phyloP scores from a whole-genome alignment of 2,113 vertebrate species.

The Amia ocellicauda region DNA sequence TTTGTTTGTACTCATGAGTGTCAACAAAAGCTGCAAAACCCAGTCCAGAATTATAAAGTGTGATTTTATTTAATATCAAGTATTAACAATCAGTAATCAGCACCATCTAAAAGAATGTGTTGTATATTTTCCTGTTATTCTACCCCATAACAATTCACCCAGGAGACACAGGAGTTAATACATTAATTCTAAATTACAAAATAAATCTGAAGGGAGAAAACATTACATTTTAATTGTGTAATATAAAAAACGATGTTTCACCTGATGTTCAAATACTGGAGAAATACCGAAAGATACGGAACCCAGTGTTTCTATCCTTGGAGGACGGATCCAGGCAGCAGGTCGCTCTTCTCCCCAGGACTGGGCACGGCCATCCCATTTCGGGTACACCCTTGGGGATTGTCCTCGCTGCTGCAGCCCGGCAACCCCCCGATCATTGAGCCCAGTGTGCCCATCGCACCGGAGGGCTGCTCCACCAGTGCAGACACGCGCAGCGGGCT shows the following conservation, averaged over 20 bases:
- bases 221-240: no score
- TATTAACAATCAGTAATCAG: no score
- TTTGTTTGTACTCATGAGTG: no score
- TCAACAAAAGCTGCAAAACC: no score
- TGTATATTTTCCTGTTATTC: no score
- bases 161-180: no score
- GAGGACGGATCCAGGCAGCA: constrained; percentile 59
- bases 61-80: no score
- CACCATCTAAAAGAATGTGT: no score
- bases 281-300: background rate
- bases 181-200: no score
- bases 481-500: constrained; percentile 16
- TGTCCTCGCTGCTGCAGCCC: constrained; percentile 19
- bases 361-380: background rate
- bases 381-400: background rate
- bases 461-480: constrained; percentile 33
- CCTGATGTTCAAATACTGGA: background rate
- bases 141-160: no score
- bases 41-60: no score
- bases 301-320: constrained; percentile 24
- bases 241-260: background rate
- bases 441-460: constrained; percentile 25
- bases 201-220: no score
- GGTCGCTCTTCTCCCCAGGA: constrained; percentile 17
- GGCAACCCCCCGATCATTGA: constrained; percentile 37